Percentiles rank a stretch among this genome's conserved stretches.
These are phyloP conservation scores for Oryzias curvinotus DNA, from an alignment of 2,113 vertebrate species.

Conservation along the genomic window DNA sequence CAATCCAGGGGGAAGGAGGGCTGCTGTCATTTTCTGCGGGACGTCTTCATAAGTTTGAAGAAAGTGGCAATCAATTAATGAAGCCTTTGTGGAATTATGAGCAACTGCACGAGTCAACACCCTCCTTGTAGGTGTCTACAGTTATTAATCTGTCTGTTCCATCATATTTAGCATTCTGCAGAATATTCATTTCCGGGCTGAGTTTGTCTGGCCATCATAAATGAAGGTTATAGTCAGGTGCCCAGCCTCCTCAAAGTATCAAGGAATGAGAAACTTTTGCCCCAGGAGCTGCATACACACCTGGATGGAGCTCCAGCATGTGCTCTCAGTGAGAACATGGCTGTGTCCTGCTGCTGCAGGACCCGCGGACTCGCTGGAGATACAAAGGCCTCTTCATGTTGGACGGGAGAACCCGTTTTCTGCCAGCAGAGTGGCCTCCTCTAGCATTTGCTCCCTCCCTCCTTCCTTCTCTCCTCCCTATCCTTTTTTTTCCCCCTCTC, in stretches of 20 bases:
- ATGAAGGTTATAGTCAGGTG: constrained; percentile 12
- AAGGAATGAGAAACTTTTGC: constrained; percentile 34
- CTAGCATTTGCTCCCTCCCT: constrained; percentile 39
- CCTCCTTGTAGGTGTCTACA: too few species aligned
- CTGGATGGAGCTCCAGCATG: not conserved
- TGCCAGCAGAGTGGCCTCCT: constrained; percentile 47
- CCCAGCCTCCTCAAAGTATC: constrained; percentile 3
- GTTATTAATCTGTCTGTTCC: too few species aligned
- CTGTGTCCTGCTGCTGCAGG: constrained; percentile 11
- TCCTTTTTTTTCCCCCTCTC: constrained; percentile 40
- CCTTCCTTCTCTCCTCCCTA: constrained; percentile 46
- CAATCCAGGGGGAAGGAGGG: too few species aligned
- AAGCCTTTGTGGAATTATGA: too few species aligned
- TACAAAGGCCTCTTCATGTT: constrained; percentile 2
- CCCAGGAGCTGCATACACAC: not conserved
- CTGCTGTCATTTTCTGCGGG: too few species aligned
- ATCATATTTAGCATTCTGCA: too few species aligned
- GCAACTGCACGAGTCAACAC: too few species aligned
- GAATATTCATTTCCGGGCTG: too few species aligned
- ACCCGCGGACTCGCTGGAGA: not conserved
- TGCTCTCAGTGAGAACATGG: not conserved
- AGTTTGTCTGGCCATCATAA: too few species aligned
- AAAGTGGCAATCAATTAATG: too few species aligned
- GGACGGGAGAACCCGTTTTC: constrained; percentile 37
- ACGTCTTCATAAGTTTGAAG: too few species aligned